Conservation (phyloP, 2,888 invertebrate species). For the Cryptosula pallasiana region DNA sequence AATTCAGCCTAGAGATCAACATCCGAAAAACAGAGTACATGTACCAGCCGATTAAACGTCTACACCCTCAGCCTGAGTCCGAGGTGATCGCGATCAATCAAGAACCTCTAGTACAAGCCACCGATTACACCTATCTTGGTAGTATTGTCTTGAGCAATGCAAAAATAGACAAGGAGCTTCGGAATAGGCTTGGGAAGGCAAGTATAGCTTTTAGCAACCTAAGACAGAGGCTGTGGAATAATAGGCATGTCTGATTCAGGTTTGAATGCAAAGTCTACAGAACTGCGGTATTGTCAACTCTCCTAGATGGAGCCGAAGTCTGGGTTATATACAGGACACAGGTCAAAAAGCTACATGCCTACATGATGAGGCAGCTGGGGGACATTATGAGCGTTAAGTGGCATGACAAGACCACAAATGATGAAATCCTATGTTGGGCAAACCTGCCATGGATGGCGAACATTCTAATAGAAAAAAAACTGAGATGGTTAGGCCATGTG, state of each 20-base stretch:
- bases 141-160: neutral
- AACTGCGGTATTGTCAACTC: neutral
- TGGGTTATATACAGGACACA: neutral
- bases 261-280: conserved; percentile 10
- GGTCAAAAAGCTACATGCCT: neutral
- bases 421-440: neutral
- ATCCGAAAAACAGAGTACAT: conserved; percentile 6
- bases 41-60: neutral
- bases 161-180: neutral
- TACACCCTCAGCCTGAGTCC: neutral
- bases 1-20: conserved; percentile 17
- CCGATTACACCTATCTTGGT: neutral
- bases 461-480: no score
- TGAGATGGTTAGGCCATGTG: conserved; percentile 3
- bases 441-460: neutral
- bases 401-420: neutral
- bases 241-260: neutral
- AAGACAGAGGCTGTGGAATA: neutral
- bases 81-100: neutral
- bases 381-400: neutral
- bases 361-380: no score
- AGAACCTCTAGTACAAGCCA: neutral
- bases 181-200: neutral
- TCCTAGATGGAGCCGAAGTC: neutral
- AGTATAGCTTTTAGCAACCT: neutral